Percentiles rank a stretch among this genome's conserved stretches.
These are phyloP conservation scores for Prinia subflava DNA, from an alignment of 2,113 vertebrate genomes.

Conservation along the genomic window DNA sequence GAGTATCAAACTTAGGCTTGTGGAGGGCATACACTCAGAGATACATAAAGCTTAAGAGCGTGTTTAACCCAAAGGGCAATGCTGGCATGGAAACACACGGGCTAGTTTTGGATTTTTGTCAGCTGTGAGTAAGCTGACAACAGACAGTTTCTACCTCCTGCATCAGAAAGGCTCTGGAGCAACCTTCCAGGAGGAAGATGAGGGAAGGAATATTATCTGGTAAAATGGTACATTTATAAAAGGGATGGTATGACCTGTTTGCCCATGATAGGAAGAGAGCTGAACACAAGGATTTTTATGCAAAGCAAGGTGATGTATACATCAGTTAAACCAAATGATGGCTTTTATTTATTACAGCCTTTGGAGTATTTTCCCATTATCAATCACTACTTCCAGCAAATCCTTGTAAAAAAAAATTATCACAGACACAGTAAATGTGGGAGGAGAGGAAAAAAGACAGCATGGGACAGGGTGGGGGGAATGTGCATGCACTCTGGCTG, in stretches of 20 bases:
- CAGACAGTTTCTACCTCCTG: background rate
- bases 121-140: background rate
- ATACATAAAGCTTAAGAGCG: fast-evolving
- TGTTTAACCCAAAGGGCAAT: background rate
- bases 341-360: background rate
- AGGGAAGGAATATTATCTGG: background rate
- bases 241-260: background rate
- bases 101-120: background rate
- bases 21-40: background rate
- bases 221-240: background rate
- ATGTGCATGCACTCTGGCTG: background rate
- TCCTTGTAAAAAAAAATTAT: background rate
- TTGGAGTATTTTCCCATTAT: background rate
- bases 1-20: background rate
- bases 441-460: background rate
- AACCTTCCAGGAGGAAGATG: background rate
- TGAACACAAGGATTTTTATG: background rate
- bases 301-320: background rate
- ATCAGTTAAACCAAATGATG: background rate
- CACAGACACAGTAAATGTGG: background rate
- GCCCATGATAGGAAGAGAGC: background rate
- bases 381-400: background rate
- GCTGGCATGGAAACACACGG: background rate
- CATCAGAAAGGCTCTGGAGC: background rate
- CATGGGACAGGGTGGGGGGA: too few species aligned